Base-by-base conservation (phyloP, 2,888 invertebrate species). In the Zele albiditarsus region DNA sequence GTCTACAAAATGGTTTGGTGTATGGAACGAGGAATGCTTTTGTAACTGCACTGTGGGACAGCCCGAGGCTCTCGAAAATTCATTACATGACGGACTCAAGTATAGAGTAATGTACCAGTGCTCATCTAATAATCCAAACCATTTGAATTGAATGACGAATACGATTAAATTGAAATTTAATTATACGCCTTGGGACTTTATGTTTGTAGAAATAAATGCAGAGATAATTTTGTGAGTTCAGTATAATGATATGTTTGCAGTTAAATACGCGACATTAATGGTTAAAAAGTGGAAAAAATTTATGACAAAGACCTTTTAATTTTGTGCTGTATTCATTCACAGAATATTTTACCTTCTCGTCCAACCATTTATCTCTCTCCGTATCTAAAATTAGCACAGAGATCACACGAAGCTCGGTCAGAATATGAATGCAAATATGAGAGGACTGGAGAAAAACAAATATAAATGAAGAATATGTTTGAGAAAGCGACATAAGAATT, bases 51-150 rank as follows among this genome's bases (percentile, higher is more conserved):
- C 33, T 38, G 38, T 62, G 62, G 3, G 3, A 31, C n/a, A 4
- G 33, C 63, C 38, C 20, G 31, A 23, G 63, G 31, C 63, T 33
- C 8, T 63, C 38, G 63, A 63, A 63, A 63, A 53, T 31, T 31
- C 68, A 68, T 68, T 68, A 53, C 28, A 68, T 28, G 1, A 31
- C 23, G 49, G 25, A 53, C 28, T n/a, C 23, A 25, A 31, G 28
- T 46, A 46, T 25, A 53, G 8, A 53, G 20, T 8, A 68, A 25
- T 46, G 33, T 38, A 66, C 23, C 33, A 25, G 14, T 25, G 23
- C 27, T 66, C 12, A 46, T 42, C 12, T 42, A 27, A 46, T 66
- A 42, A 66, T 66, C 25, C 14, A 28, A 53, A 23, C 53, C 20
- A 20, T 53, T 20, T 3, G 10, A 53, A 20, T 53, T 20, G 20